These are phyloP conservation scores for Hetaerina americana DNA, from an alignment of 1,140 invertebrate species.

Conservation along the genomic window DNA sequence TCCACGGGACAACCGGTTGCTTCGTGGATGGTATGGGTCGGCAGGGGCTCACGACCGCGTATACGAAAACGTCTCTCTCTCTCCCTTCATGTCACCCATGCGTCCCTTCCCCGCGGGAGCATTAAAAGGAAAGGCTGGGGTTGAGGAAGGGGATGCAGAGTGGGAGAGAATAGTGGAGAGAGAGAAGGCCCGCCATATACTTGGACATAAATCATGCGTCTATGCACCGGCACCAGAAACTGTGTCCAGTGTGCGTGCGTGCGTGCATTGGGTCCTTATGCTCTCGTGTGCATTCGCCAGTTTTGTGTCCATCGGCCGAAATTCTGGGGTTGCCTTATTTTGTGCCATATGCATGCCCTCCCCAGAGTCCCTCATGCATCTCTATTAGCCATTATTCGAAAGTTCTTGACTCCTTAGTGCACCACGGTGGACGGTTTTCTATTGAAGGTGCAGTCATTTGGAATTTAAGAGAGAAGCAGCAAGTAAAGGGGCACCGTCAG, in stretches of 20 bases:
- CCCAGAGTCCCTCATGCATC: background rate
- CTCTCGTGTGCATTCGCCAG: no score
- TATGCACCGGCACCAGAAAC: background rate
- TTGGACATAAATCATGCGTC: background rate
- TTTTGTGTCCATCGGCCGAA: no score
- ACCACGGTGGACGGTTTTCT: no score
- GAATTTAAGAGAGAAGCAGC: no score
- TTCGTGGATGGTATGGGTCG: background rate
- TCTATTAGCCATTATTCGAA: background rate
- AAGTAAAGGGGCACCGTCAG: no score
- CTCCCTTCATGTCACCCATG: no score
- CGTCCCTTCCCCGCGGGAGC: no score
- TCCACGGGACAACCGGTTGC: background rate
- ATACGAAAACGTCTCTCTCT: no score
- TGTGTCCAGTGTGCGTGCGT: background rate
- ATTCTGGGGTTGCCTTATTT: no score
- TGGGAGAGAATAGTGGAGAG: background rate
- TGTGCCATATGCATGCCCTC: no score
- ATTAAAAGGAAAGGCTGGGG: background rate
- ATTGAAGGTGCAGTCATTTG: no score
- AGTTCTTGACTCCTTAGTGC: background rate
- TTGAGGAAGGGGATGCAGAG: background rate
- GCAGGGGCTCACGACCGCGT: background rate
- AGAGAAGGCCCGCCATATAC: background rate
- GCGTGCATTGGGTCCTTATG: background rate